Base-by-base conservation (phyloP, 2,888 invertebrate genomes). In the Aromia moschata region DNA sequence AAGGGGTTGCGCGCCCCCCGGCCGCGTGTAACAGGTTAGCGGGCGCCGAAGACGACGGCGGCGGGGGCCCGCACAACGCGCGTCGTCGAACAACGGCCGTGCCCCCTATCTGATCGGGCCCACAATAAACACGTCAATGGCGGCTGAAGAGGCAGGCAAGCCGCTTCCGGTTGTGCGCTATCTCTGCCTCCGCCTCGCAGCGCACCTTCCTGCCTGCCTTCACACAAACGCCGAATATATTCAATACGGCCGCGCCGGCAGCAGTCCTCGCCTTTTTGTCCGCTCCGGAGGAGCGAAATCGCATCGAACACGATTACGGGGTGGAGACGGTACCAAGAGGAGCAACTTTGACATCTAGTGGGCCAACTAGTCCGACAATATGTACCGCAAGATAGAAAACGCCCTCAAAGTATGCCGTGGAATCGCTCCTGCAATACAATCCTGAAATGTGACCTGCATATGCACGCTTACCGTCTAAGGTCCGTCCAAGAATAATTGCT, bases 11-110 rank as follows among this genome's bases (percentile, higher is more conserved):
- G 18, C 44, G 16, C 55, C 55, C 60, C 41, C 56, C 55, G 62
- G 62, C 58, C 49, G 51, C 53, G 61, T 61, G 69, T 69, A 69
- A 69, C 67, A 67, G 67, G 69, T 70, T 65, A 70, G 56, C 46
- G 56, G 53, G 56, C 59, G 65, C 25, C 25, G 25, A 5, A 3
- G 25, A n/a, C n/a, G n/a, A n/a, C n/a, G 25, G 60, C 62, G 65
- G 68, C 67, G 68, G 65, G 62, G 59, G 69, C 58, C 68, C 67
- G 67, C 69, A 69, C 70, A 68, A 68, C 69, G 69, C 70, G 70
- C 68, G 70, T 71, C 69, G 68, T 60, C 65, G 64, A 68, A 70
- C 71, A 71, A 69, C 64, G 56, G n/a, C n/a, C 67, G 46, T 41
- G 20, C 38, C n/a, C 18, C 55, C 62, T 70, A 69, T 70, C 68